These are phyloP conservation scores for Benitochromis conjunctus DNA, from an alignment of 2,113 vertebrate species.

Conservation along the genomic window DNA sequence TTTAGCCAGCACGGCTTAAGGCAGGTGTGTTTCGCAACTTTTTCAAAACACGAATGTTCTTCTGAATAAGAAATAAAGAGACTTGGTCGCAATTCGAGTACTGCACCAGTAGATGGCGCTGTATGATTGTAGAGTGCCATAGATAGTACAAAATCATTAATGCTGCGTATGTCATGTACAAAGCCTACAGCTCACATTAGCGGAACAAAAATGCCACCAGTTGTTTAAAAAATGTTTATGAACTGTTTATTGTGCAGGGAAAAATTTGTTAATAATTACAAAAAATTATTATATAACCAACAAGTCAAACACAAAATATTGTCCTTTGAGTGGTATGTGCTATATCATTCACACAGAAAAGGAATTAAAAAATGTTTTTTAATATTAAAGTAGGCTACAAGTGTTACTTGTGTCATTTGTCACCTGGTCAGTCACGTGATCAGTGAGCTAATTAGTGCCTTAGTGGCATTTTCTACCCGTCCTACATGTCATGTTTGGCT, in stretches of 20 bases:
- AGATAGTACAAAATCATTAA: not conserved
- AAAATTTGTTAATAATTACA: not conserved
- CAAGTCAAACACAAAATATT: not conserved
- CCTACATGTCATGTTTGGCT: not conserved
- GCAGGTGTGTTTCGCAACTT: not conserved
- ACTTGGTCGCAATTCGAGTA: not conserved
- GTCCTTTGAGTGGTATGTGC: too few relatives aligned
- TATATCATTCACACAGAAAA: not conserved
- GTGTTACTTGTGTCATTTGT: not conserved
- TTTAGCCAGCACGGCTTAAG: not conserved
- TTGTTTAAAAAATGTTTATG: not conserved
- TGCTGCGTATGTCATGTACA: not conserved
- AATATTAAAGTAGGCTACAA: not conserved
- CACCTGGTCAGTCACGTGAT: not conserved
- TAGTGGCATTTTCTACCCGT: not conserved
- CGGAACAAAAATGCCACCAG: not conserved
- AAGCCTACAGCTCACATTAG: not conserved
- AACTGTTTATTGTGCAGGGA: not conserved
- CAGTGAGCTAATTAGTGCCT: not conserved
- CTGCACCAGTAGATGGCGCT: constrained; percentile 14
- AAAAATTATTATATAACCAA: not conserved
- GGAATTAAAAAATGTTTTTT: not conserved
- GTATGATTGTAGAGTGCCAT: not conserved
- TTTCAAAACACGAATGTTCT: not conserved
- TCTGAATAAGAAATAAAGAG: not conserved